Base-by-base conservation (phyloP, 2,113 vertebrate genomes). In the Lagopus leucura region DNA sequence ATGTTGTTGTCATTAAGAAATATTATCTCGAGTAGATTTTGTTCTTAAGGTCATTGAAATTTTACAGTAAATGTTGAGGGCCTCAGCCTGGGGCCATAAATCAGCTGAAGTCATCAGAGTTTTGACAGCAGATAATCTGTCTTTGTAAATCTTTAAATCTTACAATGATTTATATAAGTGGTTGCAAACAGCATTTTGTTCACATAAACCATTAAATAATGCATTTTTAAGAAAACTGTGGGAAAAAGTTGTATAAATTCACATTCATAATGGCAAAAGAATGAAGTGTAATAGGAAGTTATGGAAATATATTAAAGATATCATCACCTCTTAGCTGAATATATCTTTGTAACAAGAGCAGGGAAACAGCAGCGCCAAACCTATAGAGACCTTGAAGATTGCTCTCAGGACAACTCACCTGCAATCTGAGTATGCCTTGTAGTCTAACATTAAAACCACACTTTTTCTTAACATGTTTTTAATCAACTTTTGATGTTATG, bases 91-190 rank as follows among this genome's bases (percentile, higher is more conserved):
- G 70, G 32, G 47, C 43, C 71, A 75, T 81, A 91, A 90, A 90
- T 95, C 80, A 93, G 70, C 30, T 92, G 86, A 93, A 93, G 76
- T 83, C 85, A 77, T 34, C 1, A 1, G 71, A 91, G 80, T 60
- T 92, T 78, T 92, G 55, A 42, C 80, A 90, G 73, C 65, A 88
- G 60, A 90, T 91, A 52, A 88, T 88, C 71, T 77, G 84, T 22
- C 67, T 91, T 67, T 38, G 24, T 43, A 92, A 87, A 92, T 38
- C 45, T 76, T 45, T 13, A 70, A 4, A 27, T 65, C 84, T 85
- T 64, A 50, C 25, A 85, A 82, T 77, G 3, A 85, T 92, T 82
- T 89, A 87, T 77, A 6, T 30, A 54, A 69, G 66, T 24, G 14
- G 8, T 36, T 67, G 55, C 38, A 88, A 96, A 77, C 12, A 74